Evolutionary conservation across 2,888 invertebrate species (phyloP).

Genomic region (Adineta ricciae): DNA sequence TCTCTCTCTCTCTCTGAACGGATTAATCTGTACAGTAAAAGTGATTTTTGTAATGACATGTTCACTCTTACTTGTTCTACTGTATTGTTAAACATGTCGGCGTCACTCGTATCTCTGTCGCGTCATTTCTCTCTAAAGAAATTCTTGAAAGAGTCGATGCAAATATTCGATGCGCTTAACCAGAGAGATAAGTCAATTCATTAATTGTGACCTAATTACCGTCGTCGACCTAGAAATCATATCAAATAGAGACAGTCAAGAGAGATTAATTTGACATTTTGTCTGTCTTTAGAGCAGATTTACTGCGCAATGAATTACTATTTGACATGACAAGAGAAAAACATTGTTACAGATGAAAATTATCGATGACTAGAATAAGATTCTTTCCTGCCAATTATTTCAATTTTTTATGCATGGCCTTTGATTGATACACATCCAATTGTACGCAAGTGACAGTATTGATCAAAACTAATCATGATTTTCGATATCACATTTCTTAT

Average conservation of each 20-base stretch:
- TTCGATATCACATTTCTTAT: not conserved
- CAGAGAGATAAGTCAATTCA: not conserved
- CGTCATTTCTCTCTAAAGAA: not conserved
- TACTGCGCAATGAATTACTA: not conserved
- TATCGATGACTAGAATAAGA: too few species aligned
- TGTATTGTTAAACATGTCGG: not conserved
- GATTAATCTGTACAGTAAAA: not conserved
- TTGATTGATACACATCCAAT: too few species aligned
- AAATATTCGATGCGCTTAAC: not conserved
- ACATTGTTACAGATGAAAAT: not conserved
- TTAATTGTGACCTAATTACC: not conserved
- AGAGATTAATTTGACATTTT: not conserved
- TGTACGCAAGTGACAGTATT: too few species aligned
- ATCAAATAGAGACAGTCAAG: not conserved
- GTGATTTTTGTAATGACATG: not conserved
- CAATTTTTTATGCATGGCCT: too few species aligned
- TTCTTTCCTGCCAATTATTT: too few species aligned
- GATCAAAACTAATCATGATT: not conserved
- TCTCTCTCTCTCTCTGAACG: not conserved
- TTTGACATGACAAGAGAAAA: not conserved
- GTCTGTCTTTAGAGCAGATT: not conserved
- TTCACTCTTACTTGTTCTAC: not conserved
- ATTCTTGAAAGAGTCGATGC: not conserved
- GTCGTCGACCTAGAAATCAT: not conserved
- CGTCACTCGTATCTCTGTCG: not conserved